Percentiles rank a stretch among this genome's conserved stretches.
These are phyloP conservation scores for Celastrina argiolus DNA, from an alignment of 2,888 invertebrate genomes.

Conservation along the genomic window DNA sequence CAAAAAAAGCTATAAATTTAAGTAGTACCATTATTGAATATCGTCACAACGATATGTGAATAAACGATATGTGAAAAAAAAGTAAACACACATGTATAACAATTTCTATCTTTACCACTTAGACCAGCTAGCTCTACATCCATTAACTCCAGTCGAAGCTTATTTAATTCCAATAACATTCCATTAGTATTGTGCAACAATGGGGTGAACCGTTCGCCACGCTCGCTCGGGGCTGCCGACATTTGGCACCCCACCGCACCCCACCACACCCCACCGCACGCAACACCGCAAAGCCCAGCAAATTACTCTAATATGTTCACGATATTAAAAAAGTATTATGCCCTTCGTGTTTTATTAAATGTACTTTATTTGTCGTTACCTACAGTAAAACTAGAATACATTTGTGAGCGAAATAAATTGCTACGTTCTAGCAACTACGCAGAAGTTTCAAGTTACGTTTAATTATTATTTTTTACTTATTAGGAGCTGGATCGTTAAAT, in stretches of 20 bases:
- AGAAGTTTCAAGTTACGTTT: no score
- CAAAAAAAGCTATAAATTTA: no score
- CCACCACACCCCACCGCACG: constrained; percentile 33
- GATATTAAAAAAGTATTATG: constrained; percentile 22
- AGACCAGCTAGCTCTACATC: neutral
- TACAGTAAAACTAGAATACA: neutral
- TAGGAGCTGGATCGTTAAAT: no score
- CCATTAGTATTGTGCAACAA: constrained; percentile 12
- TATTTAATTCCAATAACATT: constrained; percentile 18
- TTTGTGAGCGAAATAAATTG: neutral
- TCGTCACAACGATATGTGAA: no score
- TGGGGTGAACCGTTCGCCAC: constrained; percentile 27
- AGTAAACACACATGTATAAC: no score
- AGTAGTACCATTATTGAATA: no score
- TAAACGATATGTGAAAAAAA: no score
- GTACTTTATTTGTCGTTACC: constrained; percentile 13
- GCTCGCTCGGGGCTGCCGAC: constrained; percentile 41
- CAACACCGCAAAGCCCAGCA: constrained; percentile 40
- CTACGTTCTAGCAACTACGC: neutral
- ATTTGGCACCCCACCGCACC: constrained; percentile 42
- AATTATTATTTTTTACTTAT: no score
- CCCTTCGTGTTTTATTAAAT: constrained; percentile 6
- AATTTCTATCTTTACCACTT: neutral
- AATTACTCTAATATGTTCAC: constrained; percentile 38
- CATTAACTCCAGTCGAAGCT: constrained; percentile 3